Base-by-base conservation (phyloP, 1,140 invertebrate species). In the Habropoda laboriosa region DNA sequence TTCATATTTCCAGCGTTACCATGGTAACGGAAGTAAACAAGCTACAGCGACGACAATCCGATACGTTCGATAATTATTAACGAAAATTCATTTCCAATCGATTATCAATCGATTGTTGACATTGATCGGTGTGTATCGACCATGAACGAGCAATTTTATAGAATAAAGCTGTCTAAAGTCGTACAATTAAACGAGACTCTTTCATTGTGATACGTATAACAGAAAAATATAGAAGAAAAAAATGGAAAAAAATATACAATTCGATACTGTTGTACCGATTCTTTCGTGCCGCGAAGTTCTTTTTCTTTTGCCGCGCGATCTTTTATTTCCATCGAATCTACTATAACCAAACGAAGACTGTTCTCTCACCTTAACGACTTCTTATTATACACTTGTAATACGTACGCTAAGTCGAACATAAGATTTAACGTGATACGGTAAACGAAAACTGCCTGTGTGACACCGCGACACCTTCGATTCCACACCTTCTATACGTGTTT, bases 21-120 rank as follows among this genome's bases (percentile, higher is more conserved):
- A n/a, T n/a, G n/a, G n/a, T n/a, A n/a, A n/a, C n/a, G n/a, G n/a
- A n/a, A n/a, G n/a, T n/a, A 30, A 12, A 75, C 21, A 75, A 61
- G 21, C 40, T 49, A 72, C 47, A 24, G 68, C 76, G 67, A 72
- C 68, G 76, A 63, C 57, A 72, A 79, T 79, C 47, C 18, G 49
- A 58, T 35, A 35, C 57, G 57, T 78, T 78, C 57, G 67, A 78
- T 72, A 78, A 53, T 72, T n/a, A n/a, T n/a, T 72, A 61, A 61
- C 35, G 30, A 61, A n/a, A 18, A 38, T 61, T 61, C 30, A 78
- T 49, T 38, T 51, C 42, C 24, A 24, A 57, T 38, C 35, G 18
- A n/a, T n/a, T n/a, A n/a, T n/a, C n/a, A n/a, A n/a, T n/a, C n/a
- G n/a, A n/a, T n/a, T n/a, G n/a, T n/a, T n/a, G 10, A 45, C 7